Base-by-base conservation (phyloP, 2,888 invertebrate species). In the Drosophila robusta region DNA sequence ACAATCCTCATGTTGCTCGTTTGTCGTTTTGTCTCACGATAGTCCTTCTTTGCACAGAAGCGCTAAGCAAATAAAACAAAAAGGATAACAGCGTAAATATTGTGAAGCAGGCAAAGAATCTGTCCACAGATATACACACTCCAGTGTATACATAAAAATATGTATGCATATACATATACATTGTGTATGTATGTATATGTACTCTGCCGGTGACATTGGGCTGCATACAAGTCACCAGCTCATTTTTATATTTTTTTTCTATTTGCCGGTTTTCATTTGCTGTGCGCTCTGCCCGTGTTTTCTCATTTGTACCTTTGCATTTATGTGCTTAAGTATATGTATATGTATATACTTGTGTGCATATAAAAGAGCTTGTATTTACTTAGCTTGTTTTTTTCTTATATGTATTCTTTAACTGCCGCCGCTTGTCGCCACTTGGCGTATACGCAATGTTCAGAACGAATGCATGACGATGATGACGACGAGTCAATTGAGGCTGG, bases 31-130 rank as follows among this genome's bases (percentile, higher is more conserved):
- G 73, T 80, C 82, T 80, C 75, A 64, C 70, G 84, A 75, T 80
- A 80, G 88, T 88, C 80, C 63, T 67, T 83, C 84, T 85, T 84
- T 87, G 73, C 87, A 84, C 81, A 86, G 87, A 79, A 87, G 89
- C 87, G 87, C 87, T 86, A 87, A 89, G 89, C 89, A 86, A 86
- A 86, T 86, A 89, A 89, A 89, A 87, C 87, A 86, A 86, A 86
- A 84, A 77, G 83, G 83, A 84, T 84, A 84, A 87, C 83, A 79
- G 58, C 62, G 79, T 87, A 87, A 84, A 89, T 86, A 88, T 86
- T 79, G 71, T 87, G 77, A 70, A 70, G 77, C 70, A 63, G 62
- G 62, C 75, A 47, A 58, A 54, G 52, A 71, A 77, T 66, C 47
- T 58, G 64, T 47, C 54, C 70, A 62, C 62, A 65, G 38, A 41